Evolutionary conservation across 2,113 vertebrate genomes (phyloP).

Genomic region (Hemibagrus wyckioides): DNA sequence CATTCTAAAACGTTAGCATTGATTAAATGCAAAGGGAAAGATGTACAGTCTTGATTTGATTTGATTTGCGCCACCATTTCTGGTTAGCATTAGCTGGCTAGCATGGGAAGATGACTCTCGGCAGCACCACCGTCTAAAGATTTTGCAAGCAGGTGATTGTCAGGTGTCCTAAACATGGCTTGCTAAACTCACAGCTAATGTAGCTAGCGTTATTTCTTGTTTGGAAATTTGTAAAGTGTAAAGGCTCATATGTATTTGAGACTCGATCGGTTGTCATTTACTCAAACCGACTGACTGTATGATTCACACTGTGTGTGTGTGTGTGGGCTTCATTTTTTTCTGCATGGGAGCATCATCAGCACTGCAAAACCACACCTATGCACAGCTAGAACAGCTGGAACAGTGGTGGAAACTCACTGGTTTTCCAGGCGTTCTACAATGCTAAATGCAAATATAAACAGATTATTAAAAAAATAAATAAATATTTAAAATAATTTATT

Average conservation of each 20-base stretch:
- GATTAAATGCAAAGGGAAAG: background rate
- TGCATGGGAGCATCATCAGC: background rate
- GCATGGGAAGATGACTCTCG: background rate
- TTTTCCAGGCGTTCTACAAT: background rate
- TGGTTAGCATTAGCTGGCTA: background rate
- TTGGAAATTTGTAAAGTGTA: background rate
- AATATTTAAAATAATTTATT: no score
- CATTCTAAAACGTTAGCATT: background rate
- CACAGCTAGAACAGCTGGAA: background rate
- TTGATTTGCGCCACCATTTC: background rate
- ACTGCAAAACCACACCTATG: background rate
- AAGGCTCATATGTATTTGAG: no score
- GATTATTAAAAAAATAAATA: no score
- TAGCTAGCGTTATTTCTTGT: background rate
- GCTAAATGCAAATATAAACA: no score
- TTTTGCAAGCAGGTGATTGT: background rate
- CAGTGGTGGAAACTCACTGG: background rate
- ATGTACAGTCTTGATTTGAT: background rate
- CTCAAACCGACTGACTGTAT: background rate
- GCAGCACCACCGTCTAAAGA: background rate
- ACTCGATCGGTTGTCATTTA: background rate
- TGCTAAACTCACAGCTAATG: background rate
- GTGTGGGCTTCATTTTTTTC: background rate
- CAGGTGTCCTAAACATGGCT: background rate
- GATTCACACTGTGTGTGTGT: background rate